These are phyloP conservation scores for Pseudomyrmex cubaensis DNA, from an alignment of 1,140 invertebrate genomes.

Conservation along the genomic window DNA sequence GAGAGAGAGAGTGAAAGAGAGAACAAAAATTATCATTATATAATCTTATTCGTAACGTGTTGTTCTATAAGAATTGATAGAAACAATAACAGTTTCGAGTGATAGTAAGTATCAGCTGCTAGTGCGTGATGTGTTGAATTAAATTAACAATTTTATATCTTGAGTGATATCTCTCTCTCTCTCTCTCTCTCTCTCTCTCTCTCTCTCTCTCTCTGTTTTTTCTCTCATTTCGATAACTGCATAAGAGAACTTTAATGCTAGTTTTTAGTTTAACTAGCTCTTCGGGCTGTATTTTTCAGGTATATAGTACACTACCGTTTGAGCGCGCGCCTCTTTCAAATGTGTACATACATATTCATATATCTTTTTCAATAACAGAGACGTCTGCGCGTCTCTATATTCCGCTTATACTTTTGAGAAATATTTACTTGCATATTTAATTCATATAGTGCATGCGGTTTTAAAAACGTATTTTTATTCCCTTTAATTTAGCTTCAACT, in stretches of 20 bases:
- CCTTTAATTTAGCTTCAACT: constrained; percentile 43
- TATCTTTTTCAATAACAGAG: constrained; percentile 48
- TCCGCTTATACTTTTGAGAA: constrained; percentile 42
- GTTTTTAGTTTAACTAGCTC: constrained; percentile 56
- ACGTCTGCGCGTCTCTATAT: constrained; percentile 30
- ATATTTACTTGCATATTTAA: constrained; percentile 57
- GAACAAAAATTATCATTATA: too few relatives aligned
- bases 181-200: too few relatives aligned
- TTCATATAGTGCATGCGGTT: neutral
- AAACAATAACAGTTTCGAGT: too few relatives aligned
- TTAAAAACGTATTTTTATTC: constrained; percentile 23
- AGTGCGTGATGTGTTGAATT: too few relatives aligned
- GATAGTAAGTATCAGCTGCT: too few relatives aligned
- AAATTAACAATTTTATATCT: too few relatives aligned
- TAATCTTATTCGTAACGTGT: too few relatives aligned
- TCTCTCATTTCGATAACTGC: constrained; percentile 18
- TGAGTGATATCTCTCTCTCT: too few relatives aligned
- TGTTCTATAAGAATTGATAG: too few relatives aligned
- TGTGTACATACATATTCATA: constrained; percentile 50
- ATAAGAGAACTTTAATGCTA: constrained; percentile 42
- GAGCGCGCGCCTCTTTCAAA: constrained; percentile 32
- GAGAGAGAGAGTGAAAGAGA: too few relatives aligned
- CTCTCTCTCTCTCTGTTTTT: neutral
- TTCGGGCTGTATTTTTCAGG: constrained; percentile 55
- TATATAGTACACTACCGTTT: constrained; percentile 35